Evolutionary conservation across 2,888 invertebrate genomes (phyloP), one percentile per base, ranked within the genome.

Genomic region (Noctua janthe): DNA sequence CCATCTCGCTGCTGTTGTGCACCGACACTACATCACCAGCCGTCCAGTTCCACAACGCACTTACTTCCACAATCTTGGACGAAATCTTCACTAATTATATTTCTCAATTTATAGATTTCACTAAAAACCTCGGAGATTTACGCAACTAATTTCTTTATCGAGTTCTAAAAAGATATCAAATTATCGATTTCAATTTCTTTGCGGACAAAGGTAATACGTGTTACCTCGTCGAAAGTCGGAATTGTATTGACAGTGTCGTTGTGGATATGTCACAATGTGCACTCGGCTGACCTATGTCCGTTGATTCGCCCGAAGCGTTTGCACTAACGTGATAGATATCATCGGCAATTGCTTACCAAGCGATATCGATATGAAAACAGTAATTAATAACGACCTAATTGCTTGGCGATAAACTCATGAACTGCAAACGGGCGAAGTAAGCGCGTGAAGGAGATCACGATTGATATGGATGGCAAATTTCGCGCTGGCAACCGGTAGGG

Each of bases 321-420:
- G 74, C 77, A 83, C 87, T 89, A 87, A 93, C 94, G 94, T 95
- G 95, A 95, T 92, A 92, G 92, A 94, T 94, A 94, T 93, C 89
- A 83, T 82, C 78, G 82, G 78, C 89, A 92, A 87, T 88, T 89
- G 86, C 81, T 86, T 82, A 90, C 86, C 89, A 90, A 86, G 89
- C 85, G 89, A 89, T 92, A 91, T 89, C 86, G 88, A 92, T 91
- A 91, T 88, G 88, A 92, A 92, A 93, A 93, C 91, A 93, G 92
- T 94, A 93, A 94, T 93, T 93, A 93, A 92, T 92, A 88, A 93
- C 93, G 94, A 95, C 94, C 95, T 94, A 95, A 94, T 95, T 95
- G 94, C 91, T 92, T 85, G 67, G 67, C 85, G 95, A 96, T 95
- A 95, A 93, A 88, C 90, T 86, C 81, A 84, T 91, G 91, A 91